Conservation (phyloP, 2,113 vertebrate species). For the Nannospalax galili region DNA sequence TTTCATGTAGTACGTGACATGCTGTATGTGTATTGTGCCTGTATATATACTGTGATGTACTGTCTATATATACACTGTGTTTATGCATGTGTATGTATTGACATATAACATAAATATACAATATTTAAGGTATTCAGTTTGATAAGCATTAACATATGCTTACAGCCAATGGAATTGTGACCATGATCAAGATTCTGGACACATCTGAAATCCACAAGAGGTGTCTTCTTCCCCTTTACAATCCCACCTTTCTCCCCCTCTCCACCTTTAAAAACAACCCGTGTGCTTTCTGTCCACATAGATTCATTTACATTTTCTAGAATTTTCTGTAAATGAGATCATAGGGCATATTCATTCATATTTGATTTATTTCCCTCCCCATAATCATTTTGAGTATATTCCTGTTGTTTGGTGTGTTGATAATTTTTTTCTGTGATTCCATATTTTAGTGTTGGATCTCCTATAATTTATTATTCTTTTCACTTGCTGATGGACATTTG, state of each 20-base stretch:
- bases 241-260: background rate
- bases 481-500: background rate
- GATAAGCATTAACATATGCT: background rate
- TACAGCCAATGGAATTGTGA: background rate
- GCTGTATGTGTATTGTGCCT: background rate
- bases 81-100: background rate
- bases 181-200: too few relatives aligned
- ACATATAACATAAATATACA: background rate
- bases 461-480: background rate
- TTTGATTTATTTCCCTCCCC: background rate
- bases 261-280: background rate
- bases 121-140: background rate
- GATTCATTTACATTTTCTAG: background rate
- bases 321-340: background rate
- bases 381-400: background rate
- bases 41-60: too few relatives aligned
- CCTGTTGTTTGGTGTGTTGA: rapidly evolving
- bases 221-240: background rate
- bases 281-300: background rate
- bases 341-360: background rate
- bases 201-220: background rate
- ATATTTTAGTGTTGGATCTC: background rate
- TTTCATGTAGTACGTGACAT: background rate
- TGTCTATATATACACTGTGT: background rate
- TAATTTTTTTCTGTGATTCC: background rate